phyloP scores from a whole-genome alignment of 1,140 invertebrate genomes.

The Brachionus manjavacas region DNA sequence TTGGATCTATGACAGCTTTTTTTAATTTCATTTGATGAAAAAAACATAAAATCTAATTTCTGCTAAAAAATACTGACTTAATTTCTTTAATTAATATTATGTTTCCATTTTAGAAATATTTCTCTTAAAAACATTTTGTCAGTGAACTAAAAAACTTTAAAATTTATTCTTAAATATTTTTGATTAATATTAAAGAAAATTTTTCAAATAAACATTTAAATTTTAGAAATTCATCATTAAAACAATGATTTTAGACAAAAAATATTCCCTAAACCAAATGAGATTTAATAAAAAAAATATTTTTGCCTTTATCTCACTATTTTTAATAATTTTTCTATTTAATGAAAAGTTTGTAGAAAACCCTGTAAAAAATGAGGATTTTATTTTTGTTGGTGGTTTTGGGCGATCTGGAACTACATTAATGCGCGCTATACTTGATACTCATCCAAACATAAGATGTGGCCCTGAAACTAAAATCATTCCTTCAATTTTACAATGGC shows the following conservation, averaged over 20 bases:
- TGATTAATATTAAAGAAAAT: background rate
- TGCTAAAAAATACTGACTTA: no score
- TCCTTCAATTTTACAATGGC: slow-evolving; percentile 76
- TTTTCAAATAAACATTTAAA: background rate
- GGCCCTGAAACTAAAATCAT: slow-evolving; percentile 95
- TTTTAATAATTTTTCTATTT: background rate
- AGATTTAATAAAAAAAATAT: background rate
- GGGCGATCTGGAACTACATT: slow-evolving; percentile 91
- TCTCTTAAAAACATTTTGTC: background rate
- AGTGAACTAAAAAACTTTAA: background rate
- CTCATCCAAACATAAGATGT: slow-evolving; percentile 93
- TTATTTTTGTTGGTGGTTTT: slow-evolving; percentile 83
- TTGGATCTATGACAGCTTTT: no score
- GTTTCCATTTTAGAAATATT: no score
- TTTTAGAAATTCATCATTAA: background rate
- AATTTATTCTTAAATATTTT: background rate
- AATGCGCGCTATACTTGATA: slow-evolving; percentile 94
- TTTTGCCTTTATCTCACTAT: background rate
- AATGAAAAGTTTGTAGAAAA: background rate
- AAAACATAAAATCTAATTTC: no score
- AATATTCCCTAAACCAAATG: background rate
- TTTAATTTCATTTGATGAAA: no score
- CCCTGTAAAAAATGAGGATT: background rate
- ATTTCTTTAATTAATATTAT: no score
- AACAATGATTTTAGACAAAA: background rate